Base-by-base conservation (phyloP, 2,113 vertebrate species). In the Cephalophus harveyi region DNA sequence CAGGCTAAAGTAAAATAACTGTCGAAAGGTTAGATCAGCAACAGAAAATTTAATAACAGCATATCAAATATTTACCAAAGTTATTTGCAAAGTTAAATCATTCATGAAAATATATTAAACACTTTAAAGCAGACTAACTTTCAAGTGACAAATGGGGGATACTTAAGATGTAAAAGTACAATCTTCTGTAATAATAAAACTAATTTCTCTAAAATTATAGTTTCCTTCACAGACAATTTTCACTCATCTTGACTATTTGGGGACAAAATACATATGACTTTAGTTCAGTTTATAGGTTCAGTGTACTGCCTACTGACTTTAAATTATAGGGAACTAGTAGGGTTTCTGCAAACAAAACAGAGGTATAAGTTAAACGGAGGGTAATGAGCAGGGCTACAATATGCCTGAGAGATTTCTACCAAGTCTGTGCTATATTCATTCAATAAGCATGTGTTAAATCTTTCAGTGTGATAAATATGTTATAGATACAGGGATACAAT, bases 71-170 rank as follows among this genome's bases (percentile, higher is more conserved):
- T 98, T 98, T 98, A 97, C 95, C 40, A 94, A 82, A 93, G 95
- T 98, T 98, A 97, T 98, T 96, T 96, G 93, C 93, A 94, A 96
- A 98, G 96, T 96, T 98, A 98, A 98, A 98, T 98, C 95, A 98
- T 98, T 98, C 95, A 98, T 97, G 91, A 97, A 97, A 98, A 97
- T 87, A 76, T 95, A 98, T 98, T 94, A 97, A 98, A 87, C 83
- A 81, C 48, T 98, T 98, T 95, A 91, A 97, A 94, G 81, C 60
- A 43, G 87, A 86, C 82, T 91, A 91, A 64, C 93, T 97, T 97
- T 94, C 89, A 85, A 89, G 64, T 97, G 93, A 96, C 79, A 97
- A 94, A 97, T 87, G 57, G 94, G 52, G 17, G 48, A 67, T 57
- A 94, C 67, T 97, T 96, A 89, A n/a, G 33, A 97, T 94, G 71